These are phyloP conservation scores for Graphium colonna DNA, from an alignment of 2,888 invertebrate genomes.

Conservation along the genomic window DNA sequence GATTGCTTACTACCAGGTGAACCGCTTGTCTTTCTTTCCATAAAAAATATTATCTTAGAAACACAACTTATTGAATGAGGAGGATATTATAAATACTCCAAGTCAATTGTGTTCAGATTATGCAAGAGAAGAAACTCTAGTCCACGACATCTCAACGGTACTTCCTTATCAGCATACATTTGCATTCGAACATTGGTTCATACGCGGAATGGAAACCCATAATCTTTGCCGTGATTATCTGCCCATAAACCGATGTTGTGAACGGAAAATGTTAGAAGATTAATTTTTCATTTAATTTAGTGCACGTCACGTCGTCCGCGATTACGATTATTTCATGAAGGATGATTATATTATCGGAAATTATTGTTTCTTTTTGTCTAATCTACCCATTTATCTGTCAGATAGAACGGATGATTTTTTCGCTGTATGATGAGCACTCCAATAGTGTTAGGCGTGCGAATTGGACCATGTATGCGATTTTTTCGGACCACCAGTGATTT, in stretches of 20 bases:
- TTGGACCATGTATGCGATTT: constrained; percentile 20
- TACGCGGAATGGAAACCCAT: background rate
- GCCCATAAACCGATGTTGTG: background rate
- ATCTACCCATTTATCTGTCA: constrained; percentile 43
- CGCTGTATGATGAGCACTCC: constrained; percentile 38
- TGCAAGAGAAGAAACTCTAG: too few relatives aligned
- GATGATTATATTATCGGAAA: constrained; percentile 46
- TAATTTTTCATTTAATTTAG: background rate
- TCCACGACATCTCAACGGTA: too few relatives aligned
- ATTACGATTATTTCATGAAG: constrained; percentile 33
- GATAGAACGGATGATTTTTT: constrained; percentile 33
- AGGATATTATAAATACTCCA: too few relatives aligned
- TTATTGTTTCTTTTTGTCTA: constrained; percentile 42
- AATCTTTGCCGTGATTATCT: background rate
- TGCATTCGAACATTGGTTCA: too few relatives aligned
- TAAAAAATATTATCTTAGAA: too few relatives aligned
- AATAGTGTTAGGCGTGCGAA: constrained; percentile 31
- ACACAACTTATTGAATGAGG: too few relatives aligned
- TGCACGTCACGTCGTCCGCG: background rate
- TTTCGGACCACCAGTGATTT: constrained; percentile 17
- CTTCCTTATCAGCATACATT: too few relatives aligned
- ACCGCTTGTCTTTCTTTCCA: too few relatives aligned
- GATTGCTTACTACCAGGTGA: too few relatives aligned
- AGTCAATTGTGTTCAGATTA: too few relatives aligned
- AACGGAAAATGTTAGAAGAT: background rate